Conservation (phyloP, 2,113 vertebrate genomes). For the Micronycteris hirsuta region DNA sequence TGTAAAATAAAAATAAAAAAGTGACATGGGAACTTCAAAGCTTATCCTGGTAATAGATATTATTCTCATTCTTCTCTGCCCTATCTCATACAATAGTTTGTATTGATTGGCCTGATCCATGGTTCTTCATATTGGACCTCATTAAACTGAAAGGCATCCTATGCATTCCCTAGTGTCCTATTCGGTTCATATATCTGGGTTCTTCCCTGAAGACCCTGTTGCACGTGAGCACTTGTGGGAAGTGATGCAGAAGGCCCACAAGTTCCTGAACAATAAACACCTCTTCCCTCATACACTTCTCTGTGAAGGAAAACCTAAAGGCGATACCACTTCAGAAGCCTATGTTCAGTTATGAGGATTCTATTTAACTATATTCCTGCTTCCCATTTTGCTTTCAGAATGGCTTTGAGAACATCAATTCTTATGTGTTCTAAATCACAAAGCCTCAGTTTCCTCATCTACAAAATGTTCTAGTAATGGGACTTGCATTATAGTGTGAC, state of each 20-base stretch:
- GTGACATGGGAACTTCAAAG: background rate
- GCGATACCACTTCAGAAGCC: background rate
- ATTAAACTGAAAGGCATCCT: background rate
- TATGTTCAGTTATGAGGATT: background rate
- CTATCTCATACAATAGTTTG: background rate
- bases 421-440: background rate
- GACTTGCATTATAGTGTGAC: background rate
- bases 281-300: background rate
- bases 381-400: background rate
- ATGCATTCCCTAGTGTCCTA: background rate
- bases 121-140: background rate
- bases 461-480: background rate
- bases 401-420: background rate
- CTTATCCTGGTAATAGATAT: background rate
- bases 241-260: background rate
- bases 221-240: background rate
- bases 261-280: background rate
- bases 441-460: background rate
- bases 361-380: background rate
- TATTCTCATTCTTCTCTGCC: background rate
- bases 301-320: background rate
- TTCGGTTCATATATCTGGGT: background rate
- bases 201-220: background rate
- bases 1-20: background rate
- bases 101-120: background rate